A percentile compares a stretch with the other conserved stretches of the same genome.
Conservation (phyloP, 2,113 vertebrate genomes). For the Nycticebus coucang region DNA sequence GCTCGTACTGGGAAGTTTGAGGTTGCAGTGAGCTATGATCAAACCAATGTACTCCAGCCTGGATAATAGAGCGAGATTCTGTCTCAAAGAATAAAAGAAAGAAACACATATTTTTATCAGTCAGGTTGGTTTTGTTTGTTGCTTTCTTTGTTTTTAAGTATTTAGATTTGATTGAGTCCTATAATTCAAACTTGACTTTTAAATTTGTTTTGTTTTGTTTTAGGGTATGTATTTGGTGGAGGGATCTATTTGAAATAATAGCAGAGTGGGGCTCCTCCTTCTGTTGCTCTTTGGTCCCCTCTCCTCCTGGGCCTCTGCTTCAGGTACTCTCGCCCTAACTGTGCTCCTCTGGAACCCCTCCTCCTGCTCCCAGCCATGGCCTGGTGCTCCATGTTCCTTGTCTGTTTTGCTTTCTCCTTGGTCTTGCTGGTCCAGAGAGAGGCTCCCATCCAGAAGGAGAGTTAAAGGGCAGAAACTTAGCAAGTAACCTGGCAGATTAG, state of each 20-base stretch:
- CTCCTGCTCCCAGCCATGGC: constrained; percentile 54
- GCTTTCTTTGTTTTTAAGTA: background rate
- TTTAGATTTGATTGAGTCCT: background rate
- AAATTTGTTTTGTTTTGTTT: background rate
- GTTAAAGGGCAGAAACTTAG: too few relatives aligned
- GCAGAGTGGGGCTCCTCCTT: background rate
- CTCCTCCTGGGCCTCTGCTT: background rate
- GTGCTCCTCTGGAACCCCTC: background rate
- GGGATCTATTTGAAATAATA: background rate
- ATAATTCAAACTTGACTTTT: background rate
- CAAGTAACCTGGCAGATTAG: too few relatives aligned
- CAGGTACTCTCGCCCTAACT: background rate
- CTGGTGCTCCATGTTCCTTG: constrained; percentile 35
- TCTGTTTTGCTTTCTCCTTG: constrained; percentile 66
- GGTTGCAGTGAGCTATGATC: too few relatives aligned
- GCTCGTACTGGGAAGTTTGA: too few relatives aligned
- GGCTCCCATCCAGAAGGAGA: too few relatives aligned
- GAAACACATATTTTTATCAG: background rate
- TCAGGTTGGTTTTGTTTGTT: background rate
- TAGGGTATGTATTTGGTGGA: background rate
- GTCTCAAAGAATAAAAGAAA: too few relatives aligned
- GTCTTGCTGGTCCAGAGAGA: constrained; percentile 61
- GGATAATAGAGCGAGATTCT: too few relatives aligned
- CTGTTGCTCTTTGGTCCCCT: background rate
- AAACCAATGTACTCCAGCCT: too few relatives aligned